A percentile compares a stretch with the other conserved stretches of the same genome.
Conservation (phyloP, 2,888 invertebrate genomes). For the Ametastegia equiseti region DNA sequence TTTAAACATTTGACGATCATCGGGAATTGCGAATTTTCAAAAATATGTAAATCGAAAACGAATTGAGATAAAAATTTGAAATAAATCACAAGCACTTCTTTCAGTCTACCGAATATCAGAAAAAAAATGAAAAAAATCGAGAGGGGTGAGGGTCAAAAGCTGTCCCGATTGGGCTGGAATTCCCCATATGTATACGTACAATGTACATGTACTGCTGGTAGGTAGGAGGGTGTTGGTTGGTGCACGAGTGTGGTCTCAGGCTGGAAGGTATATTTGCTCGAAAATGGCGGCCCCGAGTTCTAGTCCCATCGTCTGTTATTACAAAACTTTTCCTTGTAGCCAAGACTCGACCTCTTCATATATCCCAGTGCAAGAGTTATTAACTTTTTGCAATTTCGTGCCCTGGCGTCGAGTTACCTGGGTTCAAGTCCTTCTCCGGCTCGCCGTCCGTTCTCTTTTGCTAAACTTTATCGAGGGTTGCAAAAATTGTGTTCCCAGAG, state of each 20-base stretch:
- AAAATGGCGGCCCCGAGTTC: slow-evolving; percentile 37
- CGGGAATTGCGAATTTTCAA: too few species aligned
- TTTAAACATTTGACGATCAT: too few species aligned
- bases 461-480: slow-evolving; percentile 39
- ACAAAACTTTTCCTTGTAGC: slow-evolving; percentile 46
- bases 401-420: slow-evolving; percentile 43
- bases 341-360: slow-evolving; percentile 44
- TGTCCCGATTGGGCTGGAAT: too few species aligned
- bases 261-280: slow-evolving; percentile 38
- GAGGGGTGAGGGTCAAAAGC: too few species aligned
- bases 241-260: slow-evolving; percentile 29
- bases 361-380: slow-evolving; percentile 46
- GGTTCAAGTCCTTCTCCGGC: slow-evolving; percentile 27
- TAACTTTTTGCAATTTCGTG: slow-evolving; percentile 45
- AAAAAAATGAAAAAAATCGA: too few species aligned
- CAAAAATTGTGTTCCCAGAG: not conserved
- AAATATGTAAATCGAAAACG: too few species aligned
- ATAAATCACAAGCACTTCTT: too few species aligned
- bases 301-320: slow-evolving; percentile 46
- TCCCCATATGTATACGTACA: too few species aligned
- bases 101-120: too few species aligned
- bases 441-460: not conserved
- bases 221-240: not conserved
- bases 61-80: too few species aligned
- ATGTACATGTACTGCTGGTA: not conserved